Conservation (phyloP, 2,113 vertebrate species). For the Brachyistius frenatus region DNA sequence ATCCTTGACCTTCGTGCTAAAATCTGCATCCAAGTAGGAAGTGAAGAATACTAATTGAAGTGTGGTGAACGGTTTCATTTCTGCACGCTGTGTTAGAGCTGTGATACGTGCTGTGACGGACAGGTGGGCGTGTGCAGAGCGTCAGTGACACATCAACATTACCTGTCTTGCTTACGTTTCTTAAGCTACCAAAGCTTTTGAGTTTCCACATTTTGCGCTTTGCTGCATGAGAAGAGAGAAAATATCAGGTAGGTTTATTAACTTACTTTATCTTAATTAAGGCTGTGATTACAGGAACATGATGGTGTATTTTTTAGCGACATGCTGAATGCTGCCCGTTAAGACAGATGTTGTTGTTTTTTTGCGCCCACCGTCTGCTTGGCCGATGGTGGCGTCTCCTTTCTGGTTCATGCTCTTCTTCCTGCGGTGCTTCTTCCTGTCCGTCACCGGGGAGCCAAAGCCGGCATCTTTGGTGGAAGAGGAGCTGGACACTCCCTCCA, state of each 20-base stretch:
- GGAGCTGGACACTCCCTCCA: conserved; percentile 86
- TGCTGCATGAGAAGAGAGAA: conserved; percentile 84
- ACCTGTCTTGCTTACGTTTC: conserved; percentile 99
- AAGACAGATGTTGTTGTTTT: not conserved
- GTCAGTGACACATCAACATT: conserved; percentile 69
- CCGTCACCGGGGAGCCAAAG: conserved; percentile 87
- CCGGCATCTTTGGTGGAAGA: conserved; percentile 87
- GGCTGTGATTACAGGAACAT: not conserved
- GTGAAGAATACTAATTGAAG: not conserved
- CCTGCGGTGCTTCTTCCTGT: conserved; percentile 91
- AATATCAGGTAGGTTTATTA: conserved; percentile 5
- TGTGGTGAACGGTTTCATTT: not conserved
- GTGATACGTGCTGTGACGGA: not conserved
- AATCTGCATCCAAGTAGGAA: too few relatives aligned
- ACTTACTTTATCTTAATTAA: not conserved
- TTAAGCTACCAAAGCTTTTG: conserved; percentile 98
- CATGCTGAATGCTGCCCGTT: not conserved
- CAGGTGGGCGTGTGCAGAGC: not conserved
- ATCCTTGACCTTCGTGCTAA: not conserved
- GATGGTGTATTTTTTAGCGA: too few relatives aligned
- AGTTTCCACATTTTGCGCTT: conserved; percentile 99
- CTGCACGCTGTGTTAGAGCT: not conserved
- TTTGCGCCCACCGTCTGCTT: conserved; percentile 90
- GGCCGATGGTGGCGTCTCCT: conserved; percentile 88
- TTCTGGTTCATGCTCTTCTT: conserved; percentile 93